These are phyloP conservation scores for Mylabris sibirica DNA, from an alignment of 2,888 invertebrate genomes.

Conservation along the genomic window DNA sequence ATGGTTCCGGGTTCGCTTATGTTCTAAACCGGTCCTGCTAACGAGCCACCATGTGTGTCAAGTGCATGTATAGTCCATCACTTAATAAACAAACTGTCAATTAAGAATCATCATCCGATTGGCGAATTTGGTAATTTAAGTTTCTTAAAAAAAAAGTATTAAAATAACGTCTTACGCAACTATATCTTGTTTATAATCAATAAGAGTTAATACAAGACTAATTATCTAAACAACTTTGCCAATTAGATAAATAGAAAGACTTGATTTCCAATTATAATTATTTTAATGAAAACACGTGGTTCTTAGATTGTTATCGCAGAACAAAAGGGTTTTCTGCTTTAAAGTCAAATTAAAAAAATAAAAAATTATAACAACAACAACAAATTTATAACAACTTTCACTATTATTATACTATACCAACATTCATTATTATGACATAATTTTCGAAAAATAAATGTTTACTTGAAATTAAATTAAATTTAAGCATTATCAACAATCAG, in stretches of 20 bases:
- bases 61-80: too few relatives aligned
- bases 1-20: too few relatives aligned
- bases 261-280: not conserved
- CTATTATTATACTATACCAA: not conserved
- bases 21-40: too few relatives aligned
- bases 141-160: too few relatives aligned
- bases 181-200: not conserved
- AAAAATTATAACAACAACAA: not conserved
- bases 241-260: slow-evolving; percentile 4
- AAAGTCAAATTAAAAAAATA: not conserved
- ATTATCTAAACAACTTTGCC: slow-evolving; percentile 2
- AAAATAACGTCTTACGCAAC: not conserved
- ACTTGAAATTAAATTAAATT: not conserved
- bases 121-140: not conserved
- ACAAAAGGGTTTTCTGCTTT: not conserved
- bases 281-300: not conserved
- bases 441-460: not conserved
- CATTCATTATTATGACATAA: slow-evolving; percentile 1
- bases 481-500: not conserved
- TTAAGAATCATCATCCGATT: not conserved
- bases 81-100: too few relatives aligned
- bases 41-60: too few relatives aligned
- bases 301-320: not conserved
- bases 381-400: not conserved
- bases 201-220: not conserved